Base-by-base conservation (phyloP, 1,140 invertebrate species). In the Zaprionus gabonicus region DNA sequence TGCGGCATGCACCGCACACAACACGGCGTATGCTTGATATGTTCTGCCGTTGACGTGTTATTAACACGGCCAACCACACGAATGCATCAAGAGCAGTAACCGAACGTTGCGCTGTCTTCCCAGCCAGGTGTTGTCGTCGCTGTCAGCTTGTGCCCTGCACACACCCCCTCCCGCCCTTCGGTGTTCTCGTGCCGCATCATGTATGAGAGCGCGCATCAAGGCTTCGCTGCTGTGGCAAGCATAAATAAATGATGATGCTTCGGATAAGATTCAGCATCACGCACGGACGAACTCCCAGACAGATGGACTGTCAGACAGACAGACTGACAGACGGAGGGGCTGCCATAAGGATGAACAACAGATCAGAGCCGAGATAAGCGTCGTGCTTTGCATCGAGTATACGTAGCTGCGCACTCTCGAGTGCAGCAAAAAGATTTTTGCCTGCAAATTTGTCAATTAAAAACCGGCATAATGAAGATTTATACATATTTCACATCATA, bases 231-330 rank as follows among this genome's bases (percentile, higher is more conserved):
- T 69, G 68, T 78, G 81, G 56, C 72, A 77, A 68, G 83, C 83
- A 86, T 86, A 86, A 82, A 87, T 87, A 86, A 86, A 80, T 86
- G 83, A 86, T 80, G 82, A 68, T 86, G 79, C 83, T 68, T 74
- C 77, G 66, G 73, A 78, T 85, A 84, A 81, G 82, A 82, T 85
- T 85, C 79, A 76, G 41, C 64, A 78, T 46, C 82, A 84, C 76
- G 75, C 78, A 78, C 82, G 64, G 36, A 60, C 74, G 51, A 63
- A 71, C 63, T 65, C 64, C 49, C 49, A 65, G 51, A 62, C 67
- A 64, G 31, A 49, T 34, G 41, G 68, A 59, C 69, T 57, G 70
- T 41, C 68, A 4, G 9, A 23, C 46, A 25, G 1, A 25, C 4
- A 10, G 36, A 38, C 36, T 15, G 36, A 38, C 36, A 38, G 36